Percentiles rank a stretch among this genome's conserved stretches.
phyloP scores from a whole-genome alignment of 2,113 vertebrate species.

The Azemiops feae region DNA sequence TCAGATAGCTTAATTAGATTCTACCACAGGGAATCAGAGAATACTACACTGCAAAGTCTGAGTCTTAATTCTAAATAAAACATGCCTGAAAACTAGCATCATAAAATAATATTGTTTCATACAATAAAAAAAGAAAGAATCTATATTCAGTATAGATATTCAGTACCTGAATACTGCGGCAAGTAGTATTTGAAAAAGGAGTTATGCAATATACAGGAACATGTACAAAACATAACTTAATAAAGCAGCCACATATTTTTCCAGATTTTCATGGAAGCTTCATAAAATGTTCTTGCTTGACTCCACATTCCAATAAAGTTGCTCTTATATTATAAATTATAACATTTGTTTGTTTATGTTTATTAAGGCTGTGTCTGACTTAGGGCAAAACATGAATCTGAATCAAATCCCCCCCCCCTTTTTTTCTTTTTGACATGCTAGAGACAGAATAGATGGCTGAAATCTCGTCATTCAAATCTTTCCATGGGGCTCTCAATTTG shows the following conservation, averaged over 20 bases:
- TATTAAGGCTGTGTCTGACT: background rate
- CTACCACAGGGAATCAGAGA: background rate
- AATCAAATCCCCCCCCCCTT: background rate
- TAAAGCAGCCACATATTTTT: background rate
- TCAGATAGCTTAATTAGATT: background rate
- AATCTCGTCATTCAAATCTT: background rate
- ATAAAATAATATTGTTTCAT: background rate
- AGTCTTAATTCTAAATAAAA: background rate
- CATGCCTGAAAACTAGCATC: background rate
- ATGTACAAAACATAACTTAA: background rate
- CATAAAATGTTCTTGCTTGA: background rate
- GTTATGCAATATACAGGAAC: background rate
- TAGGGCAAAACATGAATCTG: background rate
- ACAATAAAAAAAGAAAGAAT: background rate
- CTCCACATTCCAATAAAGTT: background rate
- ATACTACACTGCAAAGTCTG: background rate
- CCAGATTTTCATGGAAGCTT: background rate
- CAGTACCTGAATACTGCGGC: background rate
- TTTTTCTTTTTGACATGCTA: background rate
- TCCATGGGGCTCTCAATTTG: background rate
- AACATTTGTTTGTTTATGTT: background rate
- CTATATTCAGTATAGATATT: background rate
- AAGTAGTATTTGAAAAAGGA: background rate
- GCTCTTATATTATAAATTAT: background rate
- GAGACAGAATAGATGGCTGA: background rate